These are phyloP conservation scores for Platysternon megacephalum DNA, from an alignment of 2,113 vertebrate species.

Conservation along the genomic window DNA sequence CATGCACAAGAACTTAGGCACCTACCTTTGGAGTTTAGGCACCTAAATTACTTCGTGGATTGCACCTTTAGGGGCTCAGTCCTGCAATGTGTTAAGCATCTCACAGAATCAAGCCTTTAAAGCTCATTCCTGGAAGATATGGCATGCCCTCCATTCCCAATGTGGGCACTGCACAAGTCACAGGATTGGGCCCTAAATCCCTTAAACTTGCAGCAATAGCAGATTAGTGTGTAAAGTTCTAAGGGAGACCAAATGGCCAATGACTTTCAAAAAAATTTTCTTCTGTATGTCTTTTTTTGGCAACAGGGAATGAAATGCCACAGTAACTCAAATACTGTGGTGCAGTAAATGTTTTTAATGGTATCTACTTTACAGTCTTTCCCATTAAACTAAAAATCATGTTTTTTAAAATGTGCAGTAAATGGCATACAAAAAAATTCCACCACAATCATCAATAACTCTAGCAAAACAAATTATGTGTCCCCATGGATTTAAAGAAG, in stretches of 20 bases:
- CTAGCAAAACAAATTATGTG: constrained; percentile 20
- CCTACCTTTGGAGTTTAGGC: too few relatives aligned
- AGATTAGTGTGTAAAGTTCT: not conserved
- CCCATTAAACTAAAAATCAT: not conserved
- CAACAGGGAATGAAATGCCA: not conserved
- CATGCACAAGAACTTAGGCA: too few relatives aligned
- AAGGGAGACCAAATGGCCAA: not conserved
- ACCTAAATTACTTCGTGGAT: too few relatives aligned
- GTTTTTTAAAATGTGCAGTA: constrained; percentile 31
- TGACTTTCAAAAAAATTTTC: not conserved
- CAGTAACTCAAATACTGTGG: not conserved
- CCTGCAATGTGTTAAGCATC: too few relatives aligned
- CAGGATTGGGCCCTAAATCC: not conserved
- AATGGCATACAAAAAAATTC: constrained; percentile 32
- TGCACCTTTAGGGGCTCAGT: too few relatives aligned
- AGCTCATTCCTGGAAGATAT: not conserved
- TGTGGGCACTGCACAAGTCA: too few relatives aligned
- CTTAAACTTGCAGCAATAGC: not conserved
- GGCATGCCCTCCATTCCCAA: too few relatives aligned
- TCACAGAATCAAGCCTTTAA: not conserved
- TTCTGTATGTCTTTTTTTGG: not conserved
- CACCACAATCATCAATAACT: constrained; percentile 55
- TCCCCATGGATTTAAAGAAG: constrained; percentile 20
- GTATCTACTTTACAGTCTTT: not conserved
- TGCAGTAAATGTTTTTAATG: not conserved